Conservation (phyloP, 2,797 vertebrate genomes). For the Spinibarbus caldwelli region DNA sequence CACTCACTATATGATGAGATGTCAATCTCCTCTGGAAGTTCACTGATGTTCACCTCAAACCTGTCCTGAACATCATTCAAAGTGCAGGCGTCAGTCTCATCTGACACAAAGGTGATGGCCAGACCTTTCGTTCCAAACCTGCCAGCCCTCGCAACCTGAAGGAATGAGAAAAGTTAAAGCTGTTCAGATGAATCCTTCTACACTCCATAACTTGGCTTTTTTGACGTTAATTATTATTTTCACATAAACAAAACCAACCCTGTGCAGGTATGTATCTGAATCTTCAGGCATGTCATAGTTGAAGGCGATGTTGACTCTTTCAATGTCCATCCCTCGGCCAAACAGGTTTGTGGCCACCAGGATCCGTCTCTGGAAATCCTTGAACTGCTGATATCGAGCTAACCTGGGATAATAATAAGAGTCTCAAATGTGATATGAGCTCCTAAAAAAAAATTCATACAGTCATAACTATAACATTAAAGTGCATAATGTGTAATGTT, state of each 20-base stretch:
- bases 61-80: conserved; percentile 86
- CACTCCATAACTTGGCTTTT: neutral
- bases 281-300: conserved; percentile 90
- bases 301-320: conserved; percentile 90
- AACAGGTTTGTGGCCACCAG: conserved; percentile 90
- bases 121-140: conserved; percentile 84
- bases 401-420: conserved; percentile 72
- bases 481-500: too few species aligned
- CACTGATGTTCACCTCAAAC: conserved; percentile 86
- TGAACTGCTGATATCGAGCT: conserved; percentile 89
- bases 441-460: neutral
- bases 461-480: neutral
- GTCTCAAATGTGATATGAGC: neutral
- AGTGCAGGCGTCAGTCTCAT: conserved; percentile 83
- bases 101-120: conserved; percentile 85
- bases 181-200: neutral
- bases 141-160: conserved; percentile 82
- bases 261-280: conserved; percentile 84
- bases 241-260: conserved; percentile 66
- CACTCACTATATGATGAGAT: conserved; percentile 86
- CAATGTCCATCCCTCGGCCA: conserved; percentile 91
- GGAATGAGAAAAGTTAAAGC: neutral
- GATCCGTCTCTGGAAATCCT: conserved; percentile 89
- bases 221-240: neutral
- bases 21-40: conserved; percentile 85